Percentiles rank a stretch among this genome's conserved stretches.
phyloP scores from a whole-genome alignment of 1,140 invertebrate genomes.

The Tetramorium alpestre region DNA sequence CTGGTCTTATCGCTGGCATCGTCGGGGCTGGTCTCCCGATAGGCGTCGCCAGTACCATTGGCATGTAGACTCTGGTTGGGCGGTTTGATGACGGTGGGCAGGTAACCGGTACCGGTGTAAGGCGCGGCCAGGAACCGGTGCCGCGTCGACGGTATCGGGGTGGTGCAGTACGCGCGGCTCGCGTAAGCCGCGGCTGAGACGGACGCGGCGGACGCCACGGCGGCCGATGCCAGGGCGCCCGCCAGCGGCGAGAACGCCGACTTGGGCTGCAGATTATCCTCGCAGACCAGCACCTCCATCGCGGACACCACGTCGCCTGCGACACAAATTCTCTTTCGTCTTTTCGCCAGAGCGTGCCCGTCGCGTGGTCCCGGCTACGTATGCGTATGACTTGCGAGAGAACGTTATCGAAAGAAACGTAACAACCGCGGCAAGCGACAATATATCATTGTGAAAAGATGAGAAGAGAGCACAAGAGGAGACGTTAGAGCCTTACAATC shows the following conservation, averaged over 20 bases:
- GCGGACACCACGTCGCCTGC: conserved; percentile 95
- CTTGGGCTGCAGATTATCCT: conserved; percentile 87
- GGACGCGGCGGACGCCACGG: conserved; percentile 87
- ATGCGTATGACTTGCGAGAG: too few species aligned
- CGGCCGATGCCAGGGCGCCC: conserved; percentile 86
- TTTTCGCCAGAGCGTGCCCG: not conserved
- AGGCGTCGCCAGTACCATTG: conserved; percentile 81
- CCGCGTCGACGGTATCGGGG: conserved; percentile 86
- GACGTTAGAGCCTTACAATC: not conserved
- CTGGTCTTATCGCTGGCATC: conserved; percentile 84
- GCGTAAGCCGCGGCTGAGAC: conserved; percentile 83
- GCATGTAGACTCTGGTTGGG: conserved; percentile 82
- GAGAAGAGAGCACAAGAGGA: not conserved
- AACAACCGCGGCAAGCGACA: not conserved
- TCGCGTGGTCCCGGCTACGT: too few species aligned
- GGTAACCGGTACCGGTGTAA: conserved; percentile 92
- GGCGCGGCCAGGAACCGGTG: conserved; percentile 91
- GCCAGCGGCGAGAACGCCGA: conserved; percentile 92
- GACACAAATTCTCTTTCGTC: conserved; percentile 51
- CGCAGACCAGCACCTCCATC: conserved; percentile 94
- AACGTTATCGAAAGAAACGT: not conserved
- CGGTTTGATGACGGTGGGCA: conserved; percentile 92
- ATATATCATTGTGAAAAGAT: not conserved
- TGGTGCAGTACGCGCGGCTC: conserved; percentile 84
- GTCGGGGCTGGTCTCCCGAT: conserved; percentile 83